phyloP scores from a whole-genome alignment of 2,113 vertebrate genomes.

The Recurvirostra avosetta region DNA sequence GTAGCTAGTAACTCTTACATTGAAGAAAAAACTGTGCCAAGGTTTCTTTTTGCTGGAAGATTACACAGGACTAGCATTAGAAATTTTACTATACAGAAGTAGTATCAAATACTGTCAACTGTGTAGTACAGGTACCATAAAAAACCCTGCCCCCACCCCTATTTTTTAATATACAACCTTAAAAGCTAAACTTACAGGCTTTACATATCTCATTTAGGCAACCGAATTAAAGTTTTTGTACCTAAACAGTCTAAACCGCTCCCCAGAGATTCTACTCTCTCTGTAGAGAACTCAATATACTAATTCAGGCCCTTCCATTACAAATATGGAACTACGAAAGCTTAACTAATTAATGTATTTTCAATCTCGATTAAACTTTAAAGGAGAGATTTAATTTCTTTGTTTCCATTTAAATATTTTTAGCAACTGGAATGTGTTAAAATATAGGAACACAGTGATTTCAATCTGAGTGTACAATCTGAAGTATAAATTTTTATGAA shows the following conservation, averaged over 20 bases:
- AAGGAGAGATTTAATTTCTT: not conserved
- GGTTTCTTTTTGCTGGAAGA: not conserved
- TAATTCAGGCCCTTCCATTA: not conserved
- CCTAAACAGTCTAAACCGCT: not conserved
- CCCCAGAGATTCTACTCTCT: not conserved
- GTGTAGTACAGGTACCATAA: not conserved
- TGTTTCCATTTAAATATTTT: not conserved
- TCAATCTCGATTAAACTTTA: not conserved
- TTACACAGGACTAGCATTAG: not conserved
- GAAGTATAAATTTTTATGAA: not conserved
- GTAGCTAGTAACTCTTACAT: not conserved
- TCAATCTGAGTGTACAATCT: not conserved
- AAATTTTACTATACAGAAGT: not conserved
- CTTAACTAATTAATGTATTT: not conserved
- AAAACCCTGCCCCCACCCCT: accelerated
- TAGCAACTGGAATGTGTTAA: not conserved
- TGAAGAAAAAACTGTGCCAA: not conserved
- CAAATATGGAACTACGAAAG: not conserved
- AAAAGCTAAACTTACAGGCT: not conserved
- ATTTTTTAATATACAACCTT: not conserved
- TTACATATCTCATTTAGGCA: not conserved
- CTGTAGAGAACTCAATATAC: not conserved
- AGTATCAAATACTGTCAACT: not conserved
- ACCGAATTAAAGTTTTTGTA: not conserved
- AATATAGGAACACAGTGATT: not conserved